Conservation (phyloP, 2,888 invertebrate genomes). For the Spilosoma lubricipeda region DNA sequence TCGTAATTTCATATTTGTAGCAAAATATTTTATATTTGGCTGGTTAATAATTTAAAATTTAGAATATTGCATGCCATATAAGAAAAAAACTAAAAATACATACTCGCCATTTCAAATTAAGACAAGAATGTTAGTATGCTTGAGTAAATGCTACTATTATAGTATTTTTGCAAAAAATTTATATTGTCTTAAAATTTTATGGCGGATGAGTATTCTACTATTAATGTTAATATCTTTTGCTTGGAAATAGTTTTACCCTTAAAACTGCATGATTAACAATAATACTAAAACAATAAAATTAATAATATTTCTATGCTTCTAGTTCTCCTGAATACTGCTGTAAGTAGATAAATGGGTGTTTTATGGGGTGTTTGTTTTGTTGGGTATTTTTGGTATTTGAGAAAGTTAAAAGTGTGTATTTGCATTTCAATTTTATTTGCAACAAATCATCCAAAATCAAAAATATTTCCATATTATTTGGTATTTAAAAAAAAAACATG, state of each 20-base stretch:
- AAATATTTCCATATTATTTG: not conserved
- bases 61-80: constrained; percentile 1
- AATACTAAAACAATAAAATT: constrained; percentile 17
- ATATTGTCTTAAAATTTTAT: not conserved
- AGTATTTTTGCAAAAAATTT: not conserved
- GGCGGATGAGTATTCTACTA: not conserved
- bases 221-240: not conserved
- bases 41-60: constrained; percentile 3
- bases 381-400: not conserved
- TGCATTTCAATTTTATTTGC: not conserved
- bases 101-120: not conserved
- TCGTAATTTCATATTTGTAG: not conserved
- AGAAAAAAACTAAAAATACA: not conserved
- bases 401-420: not conserved
- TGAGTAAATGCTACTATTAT: not conserved
- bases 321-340: constrained; percentile 47
- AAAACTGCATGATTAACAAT: constrained; percentile 32
- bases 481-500: not conserved
- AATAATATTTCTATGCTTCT: constrained; percentile 41
- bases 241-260: constrained; percentile 8
- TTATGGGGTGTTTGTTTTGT: constrained; percentile 15
- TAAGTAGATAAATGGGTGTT: constrained; percentile 38
- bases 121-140: not conserved
- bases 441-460: not conserved
- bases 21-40: constrained; percentile 6